Evolutionary conservation across 2,888 invertebrate species (phyloP).

Genomic region (Ectropis crepuscularia): DNA sequence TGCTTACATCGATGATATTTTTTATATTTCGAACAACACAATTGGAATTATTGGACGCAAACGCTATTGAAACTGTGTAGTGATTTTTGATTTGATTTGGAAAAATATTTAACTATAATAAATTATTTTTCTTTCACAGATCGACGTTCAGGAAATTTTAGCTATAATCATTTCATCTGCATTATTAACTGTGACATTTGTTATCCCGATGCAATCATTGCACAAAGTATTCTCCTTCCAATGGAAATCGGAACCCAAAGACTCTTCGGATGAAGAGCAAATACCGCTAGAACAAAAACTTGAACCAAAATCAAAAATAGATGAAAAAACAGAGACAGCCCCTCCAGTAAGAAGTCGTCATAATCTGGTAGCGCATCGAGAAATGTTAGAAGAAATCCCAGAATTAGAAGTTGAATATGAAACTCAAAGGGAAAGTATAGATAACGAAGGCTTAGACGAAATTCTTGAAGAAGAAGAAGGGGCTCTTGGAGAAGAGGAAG

Average conservation of each 20-base stretch:
- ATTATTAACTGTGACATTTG: slow-evolving; percentile 85
- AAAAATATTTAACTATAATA: background rate
- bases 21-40: too few relatives aligned
- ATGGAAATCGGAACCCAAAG: slow-evolving; percentile 44
- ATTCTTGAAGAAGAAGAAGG: slow-evolving; percentile 79
- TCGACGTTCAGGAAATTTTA: slow-evolving; percentile 83
- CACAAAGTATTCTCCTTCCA: slow-evolving; percentile 63
- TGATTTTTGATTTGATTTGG: too few relatives aligned
- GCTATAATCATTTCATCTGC: slow-evolving; percentile 80
- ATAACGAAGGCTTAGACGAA: slow-evolving; percentile 67
- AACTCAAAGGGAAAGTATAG: slow-evolving; percentile 61
- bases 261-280: slow-evolving; percentile 39
- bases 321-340: slow-evolving; percentile 49
- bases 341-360: slow-evolving; percentile 56
- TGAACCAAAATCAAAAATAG: slow-evolving; percentile 45
- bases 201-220: slow-evolving; percentile 86
- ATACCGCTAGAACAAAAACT: slow-evolving; percentile 36
- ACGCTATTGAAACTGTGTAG: too few relatives aligned
- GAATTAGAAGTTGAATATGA: slow-evolving; percentile 76
- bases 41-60: too few relatives aligned
- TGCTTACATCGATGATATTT: too few relatives aligned
- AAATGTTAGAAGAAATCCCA: slow-evolving; percentile 77
- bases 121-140: slow-evolving; percentile 65
- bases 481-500: slow-evolving; percentile 56
- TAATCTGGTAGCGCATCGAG: slow-evolving; percentile 72